Evolutionary conservation across 2,797 vertebrate species (phyloP).

Genomic region (Pangasius mekongensis): DNA sequence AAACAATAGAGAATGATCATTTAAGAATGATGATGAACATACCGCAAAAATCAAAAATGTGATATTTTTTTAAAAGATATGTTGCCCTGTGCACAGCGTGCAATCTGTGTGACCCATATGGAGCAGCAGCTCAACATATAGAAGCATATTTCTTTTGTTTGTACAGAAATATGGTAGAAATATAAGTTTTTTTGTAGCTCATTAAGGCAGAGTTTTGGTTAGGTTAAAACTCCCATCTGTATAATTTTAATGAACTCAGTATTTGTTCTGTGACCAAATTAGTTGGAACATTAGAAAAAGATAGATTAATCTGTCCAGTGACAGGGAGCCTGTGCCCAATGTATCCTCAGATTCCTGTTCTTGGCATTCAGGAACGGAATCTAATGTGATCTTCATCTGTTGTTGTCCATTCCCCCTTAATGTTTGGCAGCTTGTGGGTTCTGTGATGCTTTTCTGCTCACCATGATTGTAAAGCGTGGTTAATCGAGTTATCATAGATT

Average conservation of each 20-base stretch:
- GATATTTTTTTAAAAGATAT: background rate
- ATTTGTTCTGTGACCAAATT: background rate
- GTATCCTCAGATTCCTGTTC: background rate
- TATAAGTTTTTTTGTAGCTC: background rate
- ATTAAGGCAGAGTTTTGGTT: background rate
- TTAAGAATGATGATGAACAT: background rate
- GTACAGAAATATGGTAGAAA: background rate
- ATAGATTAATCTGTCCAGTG: background rate
- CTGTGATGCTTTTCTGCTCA: background rate
- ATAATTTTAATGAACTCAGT: background rate
- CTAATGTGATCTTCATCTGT: background rate
- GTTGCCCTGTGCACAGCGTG: background rate
- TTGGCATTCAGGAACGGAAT: background rate
- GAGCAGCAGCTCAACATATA: background rate
- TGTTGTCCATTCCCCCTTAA: background rate
- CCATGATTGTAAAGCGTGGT: background rate
- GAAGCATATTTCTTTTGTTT: background rate
- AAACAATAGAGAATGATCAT: background rate
- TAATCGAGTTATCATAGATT: background rate
- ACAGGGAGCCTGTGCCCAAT: background rate
- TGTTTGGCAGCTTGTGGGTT: background rate
- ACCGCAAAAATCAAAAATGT: no score
- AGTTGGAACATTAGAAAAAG: background rate
- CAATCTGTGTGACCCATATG: background rate
- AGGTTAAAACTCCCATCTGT: background rate